Percentiles rank a stretch among this genome's conserved stretches.
Conservation (phyloP, 2,888 invertebrate species). For the Agrypnus murinus region DNA sequence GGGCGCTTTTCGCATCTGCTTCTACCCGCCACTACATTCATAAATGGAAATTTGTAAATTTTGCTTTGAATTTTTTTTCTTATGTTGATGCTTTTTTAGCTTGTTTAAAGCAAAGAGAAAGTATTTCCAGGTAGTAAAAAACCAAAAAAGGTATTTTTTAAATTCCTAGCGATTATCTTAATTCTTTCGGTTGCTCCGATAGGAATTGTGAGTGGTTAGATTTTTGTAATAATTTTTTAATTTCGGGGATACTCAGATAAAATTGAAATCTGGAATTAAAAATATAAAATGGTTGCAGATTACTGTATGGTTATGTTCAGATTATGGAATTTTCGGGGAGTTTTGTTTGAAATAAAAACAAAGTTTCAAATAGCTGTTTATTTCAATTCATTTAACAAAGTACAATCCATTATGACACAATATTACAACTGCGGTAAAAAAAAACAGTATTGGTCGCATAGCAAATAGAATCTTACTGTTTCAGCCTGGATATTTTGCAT, state of each 20-base stretch:
- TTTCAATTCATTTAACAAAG: slow-evolving; percentile 71
- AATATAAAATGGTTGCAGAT: no score
- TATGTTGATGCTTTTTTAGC: slow-evolving; percentile 1
- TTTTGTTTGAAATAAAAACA: slow-evolving; percentile 2
- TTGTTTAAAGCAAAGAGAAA: no score
- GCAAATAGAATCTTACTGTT: slow-evolving; percentile 36
- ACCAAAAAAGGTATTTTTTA: no score
- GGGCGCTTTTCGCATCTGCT: slow-evolving; percentile 16
- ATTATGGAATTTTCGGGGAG: no score
- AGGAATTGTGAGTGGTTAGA: no score
- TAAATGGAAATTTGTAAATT: slow-evolving; percentile 13
- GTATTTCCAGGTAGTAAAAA: no score
- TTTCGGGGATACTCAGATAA: no score
- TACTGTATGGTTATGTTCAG: no score
- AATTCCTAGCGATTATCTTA: no score
- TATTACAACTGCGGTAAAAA: slow-evolving; percentile 69
- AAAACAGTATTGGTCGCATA: slow-evolving; percentile 65
- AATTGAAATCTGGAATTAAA: no score
- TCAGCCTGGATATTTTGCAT: background rate
- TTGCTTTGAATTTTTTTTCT: background rate
- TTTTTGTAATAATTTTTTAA: no score
- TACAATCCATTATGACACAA: slow-evolving; percentile 71
- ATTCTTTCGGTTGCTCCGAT: no score
- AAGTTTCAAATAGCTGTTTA: slow-evolving; percentile 57
- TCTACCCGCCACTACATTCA: slow-evolving; percentile 28